A percentile compares a stretch with the other conserved stretches of the same genome.
phyloP scores from a whole-genome alignment of 2,113 vertebrate species.

The Genyomyrus donnyi region DNA sequence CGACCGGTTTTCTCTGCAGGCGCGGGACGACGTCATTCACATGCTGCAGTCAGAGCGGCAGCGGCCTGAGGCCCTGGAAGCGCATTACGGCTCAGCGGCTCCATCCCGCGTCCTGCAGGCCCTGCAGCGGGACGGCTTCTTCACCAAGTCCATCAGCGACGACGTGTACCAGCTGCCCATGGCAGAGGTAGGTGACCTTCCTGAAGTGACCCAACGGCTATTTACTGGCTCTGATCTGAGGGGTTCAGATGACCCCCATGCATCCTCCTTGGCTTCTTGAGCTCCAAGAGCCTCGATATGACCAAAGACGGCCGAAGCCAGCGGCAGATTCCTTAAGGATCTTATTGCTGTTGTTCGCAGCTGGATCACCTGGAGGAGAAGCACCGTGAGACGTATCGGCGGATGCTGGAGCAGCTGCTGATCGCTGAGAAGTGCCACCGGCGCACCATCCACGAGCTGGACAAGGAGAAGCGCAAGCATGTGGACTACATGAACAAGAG shows the following conservation, averaged over 20 bases:
- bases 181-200: conserved; percentile 70
- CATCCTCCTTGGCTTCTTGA: background rate
- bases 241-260: background rate
- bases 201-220: background rate
- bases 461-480: conserved; percentile 86
- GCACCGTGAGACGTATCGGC: conserved; percentile 87
- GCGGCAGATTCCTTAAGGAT: background rate
- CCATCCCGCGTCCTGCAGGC: conserved; percentile 75
- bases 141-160: conserved; percentile 60
- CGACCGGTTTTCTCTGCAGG: conserved; percentile 54
- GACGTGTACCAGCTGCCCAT: conserved; percentile 90
- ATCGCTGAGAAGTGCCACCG: conserved; percentile 90
- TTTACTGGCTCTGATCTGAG: background rate
- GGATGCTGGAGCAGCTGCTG: conserved; percentile 95
- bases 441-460: conserved; percentile 82
- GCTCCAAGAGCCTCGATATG: background rate
- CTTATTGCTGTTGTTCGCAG: conserved; percentile 45
- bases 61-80: conserved; percentile 76
- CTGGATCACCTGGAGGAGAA: conserved; percentile 89
- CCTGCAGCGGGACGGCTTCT: conserved; percentile 77
- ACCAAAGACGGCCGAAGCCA: background rate
- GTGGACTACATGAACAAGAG: conserved; percentile 94
- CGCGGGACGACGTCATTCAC: conserved; percentile 88
- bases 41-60: conserved; percentile 80
- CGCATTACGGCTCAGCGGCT: conserved; percentile 77